Evolutionary conservation across 2,113 vertebrate species (phyloP), one percentile per base, ranked within the genome.

Genomic region (Cinclus cinclus): DNA sequence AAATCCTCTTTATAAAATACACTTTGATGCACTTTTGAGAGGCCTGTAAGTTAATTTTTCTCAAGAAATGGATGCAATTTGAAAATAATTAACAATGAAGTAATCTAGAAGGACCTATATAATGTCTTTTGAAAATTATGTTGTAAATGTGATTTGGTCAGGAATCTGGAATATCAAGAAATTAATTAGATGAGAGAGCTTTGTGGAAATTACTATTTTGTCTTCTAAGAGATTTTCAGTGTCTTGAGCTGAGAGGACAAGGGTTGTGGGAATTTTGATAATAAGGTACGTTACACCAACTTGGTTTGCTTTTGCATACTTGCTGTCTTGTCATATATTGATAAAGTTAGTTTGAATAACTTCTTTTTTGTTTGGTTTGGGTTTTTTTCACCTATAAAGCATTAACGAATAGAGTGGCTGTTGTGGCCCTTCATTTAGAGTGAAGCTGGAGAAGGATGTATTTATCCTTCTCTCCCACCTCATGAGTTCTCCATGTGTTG

Each of bases 401-500:
- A 70, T 33, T 79, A 42, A 35, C 55, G 21, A 64, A 46, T 22
- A 28, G 49, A 22, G 10, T 8, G 10, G 7, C 23, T 73, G 41
- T 37, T 3, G 2, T 13, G 17, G 13, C 16, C n/a, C 30, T 65
- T 65, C 55, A 52, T 21, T 8, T 2, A 28, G 46, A 33, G 30
- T 15, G 22, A 64, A 84, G 44, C 8, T 28, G 24, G n/a, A 59
- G 6, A 27, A 41, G 37, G 49, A 37, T 44, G 11, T 20, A 27
- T 33, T 86, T 52, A 31, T 68, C 10, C 21, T 7, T 67, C 20
- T 70, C 17, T 89, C 44, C 44, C 22, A 49, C 31, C 27, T 58
- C 6, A 4, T 19, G 16, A 10, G 8, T 62, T 87, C 23, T 73
- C 10, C 31, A 5, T 2, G 0, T 21, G 14, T 39, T 4, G 17